Base-by-base conservation (phyloP, 1,140 invertebrate genomes). In the Euwallacea similis region DNA sequence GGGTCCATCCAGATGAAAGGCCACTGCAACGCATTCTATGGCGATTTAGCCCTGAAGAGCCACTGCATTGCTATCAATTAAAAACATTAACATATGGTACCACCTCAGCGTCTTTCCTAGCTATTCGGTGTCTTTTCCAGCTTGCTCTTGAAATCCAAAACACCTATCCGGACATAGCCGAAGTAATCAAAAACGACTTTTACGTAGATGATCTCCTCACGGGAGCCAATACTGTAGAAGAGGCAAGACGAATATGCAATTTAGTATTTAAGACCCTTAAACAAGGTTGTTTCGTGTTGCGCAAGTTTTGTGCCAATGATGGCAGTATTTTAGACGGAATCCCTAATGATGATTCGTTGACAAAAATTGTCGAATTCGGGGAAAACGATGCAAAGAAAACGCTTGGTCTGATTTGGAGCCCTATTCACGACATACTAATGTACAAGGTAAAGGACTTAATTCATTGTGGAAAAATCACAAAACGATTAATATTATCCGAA, bases 161-260 rank as follows among this genome's bases (percentile, higher is more conserved):
- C 11, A 9, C 9, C 10, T 10, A 47, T 33, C 61, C 80, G 21
- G 46, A 55, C 6, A 76, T 73, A 33, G 50, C 75, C 46, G 44
- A 75, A 53, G 73, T 78, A 9, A 78, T 83, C 11, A 46, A 54
- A 42, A 75, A 70, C 7, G 79, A 83, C 67, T 82, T 82, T 66
- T 86, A 84, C 68, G 80, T 84, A 3, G 84, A 86, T 67, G 82
- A 86, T 74, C 62, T 82, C 11, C 64, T 84, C 1, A 76, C 77
- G 16, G 81, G 83, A n/a, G 44, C 0, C n/a, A 13, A 21, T 60
- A 44, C 41, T 46, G 16, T 61, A 1, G 66, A 61, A 13, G 58
- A 68, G 46, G 10, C 42, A 66, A 66, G 73, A 64, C 13, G 69
- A 47, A 8, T 78, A 6, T 21, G 16, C 33, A 58, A 46, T 2